Base-by-base conservation (phyloP, 2,113 vertebrate genomes). In the Monarcha castaneiventris region DNA sequence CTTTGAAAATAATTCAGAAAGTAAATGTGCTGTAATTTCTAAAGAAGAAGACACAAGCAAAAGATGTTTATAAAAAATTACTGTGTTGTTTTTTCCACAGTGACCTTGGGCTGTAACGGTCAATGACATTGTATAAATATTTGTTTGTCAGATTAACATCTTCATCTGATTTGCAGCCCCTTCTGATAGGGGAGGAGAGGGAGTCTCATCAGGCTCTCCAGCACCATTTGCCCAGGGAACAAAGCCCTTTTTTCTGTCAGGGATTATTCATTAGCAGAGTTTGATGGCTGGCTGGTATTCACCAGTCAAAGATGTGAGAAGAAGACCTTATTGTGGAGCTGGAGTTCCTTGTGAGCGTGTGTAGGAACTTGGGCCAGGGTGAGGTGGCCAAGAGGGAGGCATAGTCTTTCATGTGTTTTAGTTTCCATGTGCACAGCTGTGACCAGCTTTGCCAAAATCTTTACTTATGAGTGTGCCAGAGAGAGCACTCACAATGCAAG, bases 1-100 rank as follows among this genome's bases (percentile, higher is more conserved):
- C 37, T 69, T 66, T 66, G n/a, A 73, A 84, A 95, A 93, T 76
- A 89, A 93, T 87, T 93, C 73, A 91, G 54, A 82, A 92, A 94
- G 3, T 1, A 8, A 91, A 94, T 39, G 39, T 73, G 62, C 19
- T 79, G 11, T 64, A 85, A 84, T 85, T 85, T 84, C 69, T 89
- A 29, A 90, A 85, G 68, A 63, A 62, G 48, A 78, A 19, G n/a
- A 79, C n/a, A 76, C 26, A 54, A 54, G 43, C 1, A 68, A 69
- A 89, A 49, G 7, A 49, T 83, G 58, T 94, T 94, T 93, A 85
- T 69, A 66, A 73, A 74, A 91, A 71, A 71, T 73, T 69, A 69
- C 55, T 37, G 23, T 51, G 46, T 48, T 92, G 11, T 3, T 89
- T 87, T 89, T 95, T 76, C 87, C 46, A 63, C 55, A 48, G 71